These are phyloP conservation scores for Bombylius discolor DNA, from an alignment of 2,888 invertebrate species.

Conservation along the genomic window DNA sequence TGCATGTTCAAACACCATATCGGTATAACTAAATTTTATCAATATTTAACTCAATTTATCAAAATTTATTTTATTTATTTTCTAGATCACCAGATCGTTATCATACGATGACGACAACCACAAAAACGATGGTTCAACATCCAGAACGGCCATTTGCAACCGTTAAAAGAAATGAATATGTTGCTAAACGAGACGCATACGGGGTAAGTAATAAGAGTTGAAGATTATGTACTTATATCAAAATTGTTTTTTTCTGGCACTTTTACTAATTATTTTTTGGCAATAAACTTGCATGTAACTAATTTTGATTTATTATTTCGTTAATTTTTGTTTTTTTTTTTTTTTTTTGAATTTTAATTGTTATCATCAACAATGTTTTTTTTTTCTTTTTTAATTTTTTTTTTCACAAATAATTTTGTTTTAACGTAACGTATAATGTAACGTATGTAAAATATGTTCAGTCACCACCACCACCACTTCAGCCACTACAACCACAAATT, in stretches of 20 bases:
- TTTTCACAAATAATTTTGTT: not conserved
- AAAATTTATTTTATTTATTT: not conserved
- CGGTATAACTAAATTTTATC: not conserved
- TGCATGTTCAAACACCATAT: constrained; percentile 21
- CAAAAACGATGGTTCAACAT: constrained; percentile 15
- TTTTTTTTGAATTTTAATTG: not conserved
- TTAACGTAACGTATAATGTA: not conserved
- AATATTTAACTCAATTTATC: too few relatives aligned
- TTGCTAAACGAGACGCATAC: constrained; percentile 18
- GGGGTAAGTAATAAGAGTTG: constrained; percentile 15
- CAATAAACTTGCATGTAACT: not conserved
- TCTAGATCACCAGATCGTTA: constrained; percentile 26
- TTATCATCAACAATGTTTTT: not conserved
- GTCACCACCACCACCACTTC: not conserved
- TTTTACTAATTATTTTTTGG: not conserved
- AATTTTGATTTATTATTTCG: not conserved
- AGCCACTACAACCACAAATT: constrained; percentile 14
- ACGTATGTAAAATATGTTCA: not conserved
- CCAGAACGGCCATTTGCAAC: constrained; percentile 50
- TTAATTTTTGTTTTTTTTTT: not conserved
- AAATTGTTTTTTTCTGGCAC: too few relatives aligned
- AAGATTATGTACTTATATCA: too few relatives aligned
- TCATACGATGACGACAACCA: constrained; percentile 33
- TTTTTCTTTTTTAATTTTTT: not conserved
- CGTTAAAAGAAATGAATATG: constrained; percentile 45